A percentile compares a stretch with the other conserved stretches of the same genome.
phyloP scores from a whole-genome alignment of 2,113 vertebrate species.

The Ascaphus truei region DNA sequence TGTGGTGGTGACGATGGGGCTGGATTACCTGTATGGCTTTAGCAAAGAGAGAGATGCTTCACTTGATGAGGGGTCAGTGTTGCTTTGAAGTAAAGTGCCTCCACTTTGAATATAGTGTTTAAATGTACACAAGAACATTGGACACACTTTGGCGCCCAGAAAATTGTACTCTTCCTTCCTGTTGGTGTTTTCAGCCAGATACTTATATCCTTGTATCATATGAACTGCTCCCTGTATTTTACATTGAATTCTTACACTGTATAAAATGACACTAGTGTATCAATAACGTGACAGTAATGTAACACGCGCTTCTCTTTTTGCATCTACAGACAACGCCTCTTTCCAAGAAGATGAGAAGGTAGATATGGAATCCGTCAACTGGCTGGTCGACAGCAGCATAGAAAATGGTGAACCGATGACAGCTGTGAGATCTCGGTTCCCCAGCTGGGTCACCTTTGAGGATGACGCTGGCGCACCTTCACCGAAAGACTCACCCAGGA shows the following conservation, averaged over 20 bases:
- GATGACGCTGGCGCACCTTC: constrained; percentile 64
- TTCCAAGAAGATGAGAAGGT: constrained; percentile 78
- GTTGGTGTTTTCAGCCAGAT: too few species aligned
- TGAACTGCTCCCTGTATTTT: too few species aligned
- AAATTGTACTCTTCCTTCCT: too few species aligned
- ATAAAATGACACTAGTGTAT: background rate
- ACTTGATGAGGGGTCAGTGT: too few species aligned
- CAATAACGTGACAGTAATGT: background rate
- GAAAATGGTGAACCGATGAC: constrained; percentile 61
- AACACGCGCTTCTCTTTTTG: constrained; percentile 33
- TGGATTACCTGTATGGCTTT: too few species aligned
- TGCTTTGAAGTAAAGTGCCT: too few species aligned
- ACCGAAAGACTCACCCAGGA: constrained; percentile 52
- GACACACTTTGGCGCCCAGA: too few species aligned
- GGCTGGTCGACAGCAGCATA: constrained; percentile 56
- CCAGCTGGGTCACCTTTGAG: constrained; percentile 87
- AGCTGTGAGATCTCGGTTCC: constrained; percentile 61
- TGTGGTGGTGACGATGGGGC: too few species aligned
- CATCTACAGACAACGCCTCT: constrained; percentile 67
- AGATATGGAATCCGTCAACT: constrained; percentile 73
- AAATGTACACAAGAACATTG: too few species aligned
- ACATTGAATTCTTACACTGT: background rate
- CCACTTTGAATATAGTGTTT: too few species aligned
- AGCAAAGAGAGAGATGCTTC: too few species aligned
- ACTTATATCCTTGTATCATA: too few species aligned